These are phyloP conservation scores for Arnoldichthys spilopterus DNA, from an alignment of 2,797 vertebrate species.

Conservation along the genomic window DNA sequence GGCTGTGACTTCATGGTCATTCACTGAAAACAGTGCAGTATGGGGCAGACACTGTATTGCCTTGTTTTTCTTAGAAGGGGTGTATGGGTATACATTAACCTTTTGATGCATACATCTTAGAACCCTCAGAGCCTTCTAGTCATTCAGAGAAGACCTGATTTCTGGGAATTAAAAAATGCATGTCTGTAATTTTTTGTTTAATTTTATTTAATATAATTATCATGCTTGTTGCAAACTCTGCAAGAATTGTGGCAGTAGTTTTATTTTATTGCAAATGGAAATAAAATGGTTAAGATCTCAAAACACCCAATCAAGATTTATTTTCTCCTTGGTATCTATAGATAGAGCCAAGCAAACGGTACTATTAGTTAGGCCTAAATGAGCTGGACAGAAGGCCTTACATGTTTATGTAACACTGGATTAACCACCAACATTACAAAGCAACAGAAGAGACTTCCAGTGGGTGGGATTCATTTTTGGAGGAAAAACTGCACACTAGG, in stretches of 20 bases:
- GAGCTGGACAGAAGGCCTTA: too few relatives aligned
- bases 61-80: neutral
- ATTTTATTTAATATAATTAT: neutral
- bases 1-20: neutral
- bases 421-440: neutral
- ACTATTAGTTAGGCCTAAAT: too few relatives aligned
- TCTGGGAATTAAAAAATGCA: neutral
- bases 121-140: neutral
- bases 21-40: slow-evolving; percentile 50
- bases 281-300: too few relatives aligned
- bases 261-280: neutral
- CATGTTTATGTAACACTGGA: too few relatives aligned
- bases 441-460: too few relatives aligned
- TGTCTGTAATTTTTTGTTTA: neutral
- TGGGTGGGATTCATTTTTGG: too few relatives aligned
- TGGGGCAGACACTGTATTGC: slow-evolving; percentile 64
- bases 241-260: neutral
- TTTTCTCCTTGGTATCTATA: neutral
- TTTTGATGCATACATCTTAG: neutral
- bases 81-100: neutral
- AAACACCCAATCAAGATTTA: too few relatives aligned
- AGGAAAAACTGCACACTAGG: too few relatives aligned
- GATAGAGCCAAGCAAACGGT: neutral
- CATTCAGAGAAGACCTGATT: neutral
- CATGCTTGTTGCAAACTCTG: neutral